Evolutionary conservation across 2,888 invertebrate species (phyloP).

Genomic region (Zaprionus lineosus): DNA sequence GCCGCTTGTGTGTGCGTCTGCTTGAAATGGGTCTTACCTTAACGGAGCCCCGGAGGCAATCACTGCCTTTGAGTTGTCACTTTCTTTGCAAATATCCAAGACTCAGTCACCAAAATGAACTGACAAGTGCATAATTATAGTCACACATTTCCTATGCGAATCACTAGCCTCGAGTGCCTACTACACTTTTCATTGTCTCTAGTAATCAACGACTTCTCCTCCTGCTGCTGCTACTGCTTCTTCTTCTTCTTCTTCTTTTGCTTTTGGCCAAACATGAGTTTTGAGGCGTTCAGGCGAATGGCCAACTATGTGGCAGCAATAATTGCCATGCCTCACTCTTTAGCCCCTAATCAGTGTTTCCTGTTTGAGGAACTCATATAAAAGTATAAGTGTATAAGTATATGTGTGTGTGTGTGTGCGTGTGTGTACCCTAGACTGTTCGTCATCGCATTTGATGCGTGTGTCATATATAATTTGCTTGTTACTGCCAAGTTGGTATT

Average conservation of each 20-base stretch:
- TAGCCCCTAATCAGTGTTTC: conserved; percentile 33
- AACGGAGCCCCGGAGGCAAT: no score
- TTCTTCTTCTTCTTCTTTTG: background rate
- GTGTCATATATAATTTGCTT: conserved; percentile 47
- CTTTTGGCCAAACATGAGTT: background rate
- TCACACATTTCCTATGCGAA: conserved; percentile 3
- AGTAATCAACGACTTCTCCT: background rate
- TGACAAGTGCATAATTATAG: conserved; percentile 28
- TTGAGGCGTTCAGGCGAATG: no score
- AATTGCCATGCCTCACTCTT: background rate
- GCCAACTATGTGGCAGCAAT: background rate
- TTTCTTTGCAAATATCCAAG: conserved; percentile 30
- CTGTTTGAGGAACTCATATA: conserved; percentile 7
- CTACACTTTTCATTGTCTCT: conserved; percentile 3
- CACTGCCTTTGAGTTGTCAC: conserved; percentile 11
- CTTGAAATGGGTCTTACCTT: conserved; percentile 12
- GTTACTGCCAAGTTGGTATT: conserved; percentile 25
- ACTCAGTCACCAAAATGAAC: background rate
- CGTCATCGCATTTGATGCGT: conserved; percentile 27
- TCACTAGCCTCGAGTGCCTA: conserved; percentile 2
- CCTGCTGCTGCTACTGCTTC: background rate
- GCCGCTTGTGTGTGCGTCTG: background rate
- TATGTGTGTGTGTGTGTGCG: background rate
- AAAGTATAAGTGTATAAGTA: background rate
- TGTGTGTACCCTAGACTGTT: no score